A percentile compares a stretch with the other conserved stretches of the same genome.
Conservation (phyloP, 1,140 invertebrate species). For the Monochamus saltuarius region DNA sequence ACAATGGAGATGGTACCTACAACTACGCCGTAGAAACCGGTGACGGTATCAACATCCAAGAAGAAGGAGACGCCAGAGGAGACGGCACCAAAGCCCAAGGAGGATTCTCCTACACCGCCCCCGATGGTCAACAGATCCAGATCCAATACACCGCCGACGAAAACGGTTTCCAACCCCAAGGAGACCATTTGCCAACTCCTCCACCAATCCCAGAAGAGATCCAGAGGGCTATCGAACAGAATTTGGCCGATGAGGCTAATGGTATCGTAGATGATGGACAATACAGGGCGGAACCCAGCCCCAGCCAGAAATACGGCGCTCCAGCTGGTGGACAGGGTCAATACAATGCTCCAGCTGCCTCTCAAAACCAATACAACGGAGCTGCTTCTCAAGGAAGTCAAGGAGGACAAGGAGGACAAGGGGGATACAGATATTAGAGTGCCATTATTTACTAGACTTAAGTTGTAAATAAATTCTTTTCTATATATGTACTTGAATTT, state of each 20-base stretch:
- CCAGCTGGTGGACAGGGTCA: constrained; percentile 8
- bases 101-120: constrained; percentile 58
- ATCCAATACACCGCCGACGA: constrained; percentile 61
- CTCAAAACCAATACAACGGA: constrained; percentile 3
- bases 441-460: too few relatives aligned
- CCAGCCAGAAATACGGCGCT: constrained; percentile 8
- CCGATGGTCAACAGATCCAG: constrained; percentile 56
- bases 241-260: constrained; percentile 41
- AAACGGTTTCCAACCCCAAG: constrained; percentile 57
- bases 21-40: constrained; percentile 44
- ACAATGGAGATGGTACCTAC: constrained; percentile 34
- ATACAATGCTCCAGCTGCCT: neutral
- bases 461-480: too few relatives aligned
- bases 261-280: constrained; percentile 43
- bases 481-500: too few relatives aligned
- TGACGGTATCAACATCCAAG: constrained; percentile 35
- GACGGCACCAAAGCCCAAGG: constrained; percentile 43
- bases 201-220: constrained; percentile 56
- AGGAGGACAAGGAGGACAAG: neutral
- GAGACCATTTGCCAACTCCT: constrained; percentile 55
- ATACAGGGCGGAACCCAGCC: constrained; percentile 15
- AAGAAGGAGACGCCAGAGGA: constrained; percentile 46
- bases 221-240: constrained; percentile 56
- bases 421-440: neutral
- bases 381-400: neutral